Conservation (phyloP, 2,113 vertebrate genomes). For the Pleuronectes platessa region DNA sequence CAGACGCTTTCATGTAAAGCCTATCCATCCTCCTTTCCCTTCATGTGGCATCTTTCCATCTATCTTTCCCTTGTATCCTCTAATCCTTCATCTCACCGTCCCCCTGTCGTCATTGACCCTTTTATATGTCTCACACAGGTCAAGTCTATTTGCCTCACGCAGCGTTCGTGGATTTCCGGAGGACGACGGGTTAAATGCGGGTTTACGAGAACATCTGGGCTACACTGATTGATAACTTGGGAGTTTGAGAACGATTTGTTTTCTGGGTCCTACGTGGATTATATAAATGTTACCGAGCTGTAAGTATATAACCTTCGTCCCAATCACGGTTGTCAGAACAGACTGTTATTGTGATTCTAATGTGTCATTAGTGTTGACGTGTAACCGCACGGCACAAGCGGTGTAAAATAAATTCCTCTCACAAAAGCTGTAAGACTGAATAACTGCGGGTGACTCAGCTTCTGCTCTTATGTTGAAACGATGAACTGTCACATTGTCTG, state of each 20-base stretch:
- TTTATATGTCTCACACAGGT: conserved; percentile 11
- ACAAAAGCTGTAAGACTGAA: conserved; percentile 27
- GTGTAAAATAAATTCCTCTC: background rate
- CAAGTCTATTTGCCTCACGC: conserved; percentile 49
- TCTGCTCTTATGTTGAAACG: conserved; percentile 40
- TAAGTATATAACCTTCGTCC: background rate
- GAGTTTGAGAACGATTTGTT: conserved; percentile 10
- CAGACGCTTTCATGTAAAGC: conserved; percentile 22
- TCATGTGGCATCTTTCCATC: conserved; percentile 34
- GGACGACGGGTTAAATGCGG: conserved; percentile 42
- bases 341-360: conserved; percentile 11
- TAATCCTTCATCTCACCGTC: conserved; percentile 47
- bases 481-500: conserved; percentile 21
- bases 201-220: conserved; percentile 38
- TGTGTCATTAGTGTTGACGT: conserved; percentile 1
- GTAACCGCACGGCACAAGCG: background rate
- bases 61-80: conserved; percentile 29
- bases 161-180: conserved; percentile 9
- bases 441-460: conserved; percentile 31
- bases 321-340: background rate
- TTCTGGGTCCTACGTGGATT: background rate
- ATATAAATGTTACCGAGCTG: background rate
- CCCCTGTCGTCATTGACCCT: conserved; percentile 15
- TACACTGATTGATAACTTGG: conserved; percentile 51
- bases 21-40: conserved; percentile 45